A percentile compares a stretch with the other conserved stretches of the same genome.
phyloP scores from a whole-genome alignment of 2,113 vertebrate genomes.

The Solenodon paradoxus region DNA sequence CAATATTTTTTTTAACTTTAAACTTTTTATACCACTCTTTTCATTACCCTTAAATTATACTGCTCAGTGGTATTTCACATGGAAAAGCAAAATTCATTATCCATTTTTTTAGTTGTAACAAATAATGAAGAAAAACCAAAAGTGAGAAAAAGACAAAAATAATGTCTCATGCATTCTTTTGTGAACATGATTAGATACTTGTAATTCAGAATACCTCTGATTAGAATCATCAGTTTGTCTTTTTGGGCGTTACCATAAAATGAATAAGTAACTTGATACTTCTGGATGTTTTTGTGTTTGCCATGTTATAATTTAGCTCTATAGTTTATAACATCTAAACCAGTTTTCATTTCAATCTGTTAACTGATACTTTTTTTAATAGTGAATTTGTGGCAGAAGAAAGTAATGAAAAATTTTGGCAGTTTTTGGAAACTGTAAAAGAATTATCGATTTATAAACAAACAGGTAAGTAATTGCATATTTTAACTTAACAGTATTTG shows the following conservation, averaged over 20 bases:
- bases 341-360: slow-evolving; percentile 14
- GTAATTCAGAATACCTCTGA: not conserved
- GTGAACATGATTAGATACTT: not conserved
- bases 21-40: not conserved
- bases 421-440: slow-evolving; percentile 97
- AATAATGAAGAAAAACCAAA: slow-evolving; percentile 40
- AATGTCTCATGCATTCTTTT: not conserved
- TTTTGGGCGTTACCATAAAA: not conserved
- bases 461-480: slow-evolving; percentile 86
- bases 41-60: not conserved
- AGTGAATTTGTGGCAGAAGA: slow-evolving; percentile 98
- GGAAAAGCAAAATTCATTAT: slow-evolving; percentile 2
- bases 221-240: not conserved
- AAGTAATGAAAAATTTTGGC: slow-evolving; percentile 97
- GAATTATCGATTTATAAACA: slow-evolving; percentile 94
- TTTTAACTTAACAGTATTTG: not conserved
- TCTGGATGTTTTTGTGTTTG: not conserved
- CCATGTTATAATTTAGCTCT: slow-evolving; percentile 24
- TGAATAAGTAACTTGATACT: not conserved
- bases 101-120: not conserved
- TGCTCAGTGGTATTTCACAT: not conserved
- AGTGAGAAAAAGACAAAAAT: slow-evolving; percentile 17
- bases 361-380: slow-evolving; percentile 73
- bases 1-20: not conserved
- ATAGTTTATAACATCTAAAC: not conserved